Conservation (phyloP, 2,113 vertebrate genomes). For the Entosphenus tridentatus region DNA sequence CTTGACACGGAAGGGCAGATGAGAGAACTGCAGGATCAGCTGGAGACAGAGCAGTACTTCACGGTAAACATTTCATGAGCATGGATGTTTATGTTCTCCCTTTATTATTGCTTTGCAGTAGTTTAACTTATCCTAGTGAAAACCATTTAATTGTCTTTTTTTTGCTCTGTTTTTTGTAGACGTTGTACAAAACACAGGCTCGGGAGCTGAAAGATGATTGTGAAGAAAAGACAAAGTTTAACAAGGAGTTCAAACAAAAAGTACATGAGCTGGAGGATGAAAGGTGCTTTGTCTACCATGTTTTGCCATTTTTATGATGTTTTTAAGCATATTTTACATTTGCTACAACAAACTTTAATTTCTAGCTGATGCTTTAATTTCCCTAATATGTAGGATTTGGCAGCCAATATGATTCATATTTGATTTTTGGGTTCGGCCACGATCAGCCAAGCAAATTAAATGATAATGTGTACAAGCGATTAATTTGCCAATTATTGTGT, state of each 20-base stretch:
- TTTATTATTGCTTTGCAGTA: neutral
- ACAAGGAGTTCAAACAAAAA: constrained; percentile 75
- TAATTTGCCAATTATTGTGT: no score
- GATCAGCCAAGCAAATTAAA: no score
- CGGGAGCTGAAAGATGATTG: constrained; percentile 92
- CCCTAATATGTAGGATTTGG: no score
- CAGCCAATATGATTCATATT: no score
- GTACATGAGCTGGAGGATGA: constrained; percentile 79
- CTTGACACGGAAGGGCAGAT: neutral
- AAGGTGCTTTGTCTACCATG: constrained; percentile 26
- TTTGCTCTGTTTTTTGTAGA: constrained; percentile 24
- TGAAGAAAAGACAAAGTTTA: constrained; percentile 75
- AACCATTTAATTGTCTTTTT: neutral
- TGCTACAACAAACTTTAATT: no score
- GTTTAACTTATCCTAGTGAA: constrained; percentile 13
- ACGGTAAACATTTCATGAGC: neutral
- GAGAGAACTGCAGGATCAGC: constrained; percentile 4
- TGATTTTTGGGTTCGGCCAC: no score
- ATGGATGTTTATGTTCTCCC: neutral
- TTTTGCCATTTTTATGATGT: no score
- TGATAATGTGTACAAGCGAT: no score
- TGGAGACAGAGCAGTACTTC: constrained; percentile 1
- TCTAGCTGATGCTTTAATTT: no score
- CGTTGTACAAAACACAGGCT: constrained; percentile 91
- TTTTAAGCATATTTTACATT: no score